Evolutionary conservation across 1,140 invertebrate species (phyloP).

Genomic region (Drosophila quadrilineata): DNA sequence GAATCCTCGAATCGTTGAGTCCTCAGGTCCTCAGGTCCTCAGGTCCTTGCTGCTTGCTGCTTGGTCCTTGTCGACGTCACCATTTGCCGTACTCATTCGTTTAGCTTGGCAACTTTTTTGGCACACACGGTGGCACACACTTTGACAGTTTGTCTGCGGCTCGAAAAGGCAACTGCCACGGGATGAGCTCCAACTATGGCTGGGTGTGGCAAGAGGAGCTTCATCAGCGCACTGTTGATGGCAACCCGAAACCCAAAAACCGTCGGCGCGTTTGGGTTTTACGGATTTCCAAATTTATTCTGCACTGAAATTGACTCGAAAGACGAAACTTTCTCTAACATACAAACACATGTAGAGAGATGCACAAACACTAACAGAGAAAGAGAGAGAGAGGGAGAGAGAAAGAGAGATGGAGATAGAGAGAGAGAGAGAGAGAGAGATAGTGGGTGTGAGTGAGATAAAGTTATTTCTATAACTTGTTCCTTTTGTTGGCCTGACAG

Average conservation of each 20-base stretch:
- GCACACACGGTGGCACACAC: conserved; percentile 51
- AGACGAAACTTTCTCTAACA: conserved; percentile 45
- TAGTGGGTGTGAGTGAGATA: too few relatives aligned
- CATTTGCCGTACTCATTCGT: conserved; percentile 63
- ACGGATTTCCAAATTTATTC: conserved; percentile 74
- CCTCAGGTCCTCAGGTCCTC: too few relatives aligned
- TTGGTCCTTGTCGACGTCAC: conserved; percentile 43
- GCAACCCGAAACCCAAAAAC: conserved; percentile 66
- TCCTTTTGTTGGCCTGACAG: conserved; percentile 62
- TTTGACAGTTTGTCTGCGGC: conserved; percentile 72
- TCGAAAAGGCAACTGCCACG: conserved; percentile 1
- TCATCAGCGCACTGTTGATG: conserved; percentile 15
- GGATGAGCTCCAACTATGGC: neutral
- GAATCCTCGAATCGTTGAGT: neutral
- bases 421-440: neutral
- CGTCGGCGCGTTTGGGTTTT: conserved; percentile 67
- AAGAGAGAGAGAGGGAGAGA: neutral
- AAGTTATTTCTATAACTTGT: conserved; percentile 71
- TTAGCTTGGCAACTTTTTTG: conserved; percentile 72
- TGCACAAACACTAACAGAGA: too few relatives aligned
- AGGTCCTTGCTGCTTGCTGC: conserved; percentile 27
- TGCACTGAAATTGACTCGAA: conserved; percentile 64
- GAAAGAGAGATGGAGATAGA: neutral
- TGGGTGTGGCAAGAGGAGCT: neutral
- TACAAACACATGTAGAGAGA: neutral